These are phyloP conservation scores for Diprion similis DNA, from an alignment of 1,140 invertebrate species.

Conservation along the genomic window DNA sequence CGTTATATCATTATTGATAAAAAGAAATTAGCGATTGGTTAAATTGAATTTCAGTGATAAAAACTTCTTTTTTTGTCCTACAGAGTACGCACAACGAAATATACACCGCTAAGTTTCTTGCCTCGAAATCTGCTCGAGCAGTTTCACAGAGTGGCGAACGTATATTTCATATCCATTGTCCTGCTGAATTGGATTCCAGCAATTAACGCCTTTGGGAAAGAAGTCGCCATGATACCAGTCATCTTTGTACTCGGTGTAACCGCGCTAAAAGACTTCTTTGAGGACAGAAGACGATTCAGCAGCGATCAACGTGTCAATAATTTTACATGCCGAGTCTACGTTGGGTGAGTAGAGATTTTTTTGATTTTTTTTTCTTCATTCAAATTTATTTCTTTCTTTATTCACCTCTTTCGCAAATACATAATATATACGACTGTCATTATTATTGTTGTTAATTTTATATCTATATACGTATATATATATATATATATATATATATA, in stretches of 20 bases:
- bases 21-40: no score
- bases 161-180: slow-evolving; percentile 98
- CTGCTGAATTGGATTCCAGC: slow-evolving; percentile 93
- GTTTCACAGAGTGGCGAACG: slow-evolving; percentile 96
- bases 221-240: slow-evolving; percentile 94
- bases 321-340: slow-evolving; percentile 88
- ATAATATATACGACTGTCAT: background rate
- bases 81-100: slow-evolving; percentile 94
- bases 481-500: no score
- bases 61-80: background rate
- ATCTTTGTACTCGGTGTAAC: slow-evolving; percentile 96
- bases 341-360: slow-evolving; percentile 72
- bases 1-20: no score
- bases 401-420: background rate
- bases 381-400: slow-evolving; percentile 4
- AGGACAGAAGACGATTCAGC: slow-evolving; percentile 87
- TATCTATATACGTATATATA: no score
- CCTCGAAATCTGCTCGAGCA: slow-evolving; percentile 98
- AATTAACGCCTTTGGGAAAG: slow-evolving; percentile 95
- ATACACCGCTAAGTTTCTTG: slow-evolving; percentile 91
- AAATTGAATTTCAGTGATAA: background rate
- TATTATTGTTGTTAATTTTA: background rate
- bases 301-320: slow-evolving; percentile 96
- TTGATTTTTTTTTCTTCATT: no score
- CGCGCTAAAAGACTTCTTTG: slow-evolving; percentile 95